Percentiles rank a stretch among this genome's conserved stretches.
Conservation (phyloP, 2,797 vertebrate genomes). For the Myotis vivesi region DNA sequence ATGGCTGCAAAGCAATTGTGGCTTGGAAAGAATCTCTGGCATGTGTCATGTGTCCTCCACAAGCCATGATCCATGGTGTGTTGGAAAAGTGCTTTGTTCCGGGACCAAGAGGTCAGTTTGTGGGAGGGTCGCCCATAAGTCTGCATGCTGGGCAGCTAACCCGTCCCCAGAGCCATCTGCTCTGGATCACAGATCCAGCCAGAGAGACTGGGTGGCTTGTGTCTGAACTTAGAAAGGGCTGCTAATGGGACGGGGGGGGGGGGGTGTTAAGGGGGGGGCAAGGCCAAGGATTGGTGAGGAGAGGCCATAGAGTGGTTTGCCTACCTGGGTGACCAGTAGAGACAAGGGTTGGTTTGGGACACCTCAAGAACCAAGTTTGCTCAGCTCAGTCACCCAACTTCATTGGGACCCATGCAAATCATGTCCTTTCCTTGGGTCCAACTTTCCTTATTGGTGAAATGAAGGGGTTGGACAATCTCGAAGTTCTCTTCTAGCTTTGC, state of each 20-base stretch:
- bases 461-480: neutral
- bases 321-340: neutral
- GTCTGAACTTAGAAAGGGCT: neutral
- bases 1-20: conserved; percentile 78
- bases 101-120: conserved; percentile 54
- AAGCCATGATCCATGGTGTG: conserved; percentile 75
- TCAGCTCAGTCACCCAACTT: neutral
- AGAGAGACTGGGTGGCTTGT: neutral
- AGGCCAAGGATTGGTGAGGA: neutral
- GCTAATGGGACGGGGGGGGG: accelerated
- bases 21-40: conserved; percentile 85
- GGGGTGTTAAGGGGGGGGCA: accelerated
- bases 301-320: neutral
- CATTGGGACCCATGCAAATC: neutral
- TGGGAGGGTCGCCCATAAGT: conserved; percentile 33
- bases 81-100: conserved; percentile 78
- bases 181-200: neutral
- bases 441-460: neutral
- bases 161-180: conserved; percentile 4
- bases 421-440: neutral
- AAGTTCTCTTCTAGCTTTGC: neutral
- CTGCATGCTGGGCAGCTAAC: neutral
- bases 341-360: neutral
- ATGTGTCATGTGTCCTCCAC: conserved; percentile 80
- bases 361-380: neutral